Evolutionary conservation across 2,113 vertebrate species (phyloP).

Genomic region (Oophaga pumilio): DNA sequence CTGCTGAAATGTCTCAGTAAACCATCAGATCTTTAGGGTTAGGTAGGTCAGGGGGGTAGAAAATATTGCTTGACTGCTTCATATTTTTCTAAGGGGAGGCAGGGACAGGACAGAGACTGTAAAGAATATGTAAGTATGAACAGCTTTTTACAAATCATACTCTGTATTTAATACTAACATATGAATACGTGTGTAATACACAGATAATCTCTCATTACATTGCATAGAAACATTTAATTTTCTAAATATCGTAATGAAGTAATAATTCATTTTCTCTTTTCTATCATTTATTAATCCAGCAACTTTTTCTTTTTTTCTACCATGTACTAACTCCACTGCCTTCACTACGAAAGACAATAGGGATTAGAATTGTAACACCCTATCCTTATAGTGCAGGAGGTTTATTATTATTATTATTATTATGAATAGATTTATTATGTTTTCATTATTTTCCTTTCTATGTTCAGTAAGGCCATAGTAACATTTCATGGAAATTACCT

Average conservation of each 20-base stretch:
- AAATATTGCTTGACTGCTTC: slow-evolving; percentile 10
- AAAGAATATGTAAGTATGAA: slow-evolving; percentile 8
- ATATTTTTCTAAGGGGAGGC: slow-evolving; percentile 8
- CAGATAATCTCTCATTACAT: neutral
- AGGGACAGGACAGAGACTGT: neutral
- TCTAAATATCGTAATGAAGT: neutral
- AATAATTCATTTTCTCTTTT: neutral
- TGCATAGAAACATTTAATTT: slow-evolving; percentile 7
- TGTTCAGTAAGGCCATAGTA: neutral
- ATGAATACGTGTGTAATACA: neutral
- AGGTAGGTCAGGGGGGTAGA: neutral
- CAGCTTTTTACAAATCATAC: neutral
- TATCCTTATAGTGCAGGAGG: neutral
- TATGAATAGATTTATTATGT: neutral
- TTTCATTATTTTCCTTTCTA: neutral
- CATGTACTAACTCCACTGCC: neutral
- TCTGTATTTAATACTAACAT: neutral
- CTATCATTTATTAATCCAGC: neutral
- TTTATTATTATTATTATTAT: too few relatives aligned
- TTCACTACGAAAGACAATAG: neutral
- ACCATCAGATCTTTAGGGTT: slow-evolving; percentile 13
- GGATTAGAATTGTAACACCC: neutral
- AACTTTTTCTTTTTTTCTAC: neutral
- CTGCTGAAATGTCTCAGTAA: slow-evolving; percentile 19
- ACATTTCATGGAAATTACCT: neutral